Base-by-base conservation (phyloP, 2,888 invertebrate species). In the Strigamia crassipes region DNA sequence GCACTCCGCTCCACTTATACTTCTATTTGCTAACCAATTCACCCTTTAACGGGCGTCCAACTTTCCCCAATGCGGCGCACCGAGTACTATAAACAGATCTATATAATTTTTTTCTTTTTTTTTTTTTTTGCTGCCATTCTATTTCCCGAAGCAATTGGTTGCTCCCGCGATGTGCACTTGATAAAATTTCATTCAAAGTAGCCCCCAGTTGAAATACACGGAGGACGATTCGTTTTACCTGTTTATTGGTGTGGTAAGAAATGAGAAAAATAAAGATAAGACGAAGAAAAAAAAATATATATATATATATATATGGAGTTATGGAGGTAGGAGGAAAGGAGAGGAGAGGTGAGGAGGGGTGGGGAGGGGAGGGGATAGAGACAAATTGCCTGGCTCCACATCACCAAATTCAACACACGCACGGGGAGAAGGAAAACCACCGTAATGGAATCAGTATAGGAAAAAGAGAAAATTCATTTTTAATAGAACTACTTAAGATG, bases 401-500 rank as follows among this genome's bases (percentile, higher is more conserved):
- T 61, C 61, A 18, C 61, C 23, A 61, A 61, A 61, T 61, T 61
- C 61, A 61, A 61, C 61, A 61, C 61, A 61, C 61, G 61, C 61
- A 61, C 61, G 18, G 61, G 61, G 61, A 61, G 61, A 61, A 61
- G 61, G 61, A 18, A 61, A 61, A 61, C 61, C 61, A 61, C 23
- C n/a, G 61, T 61, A 61, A 61, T 61, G 61, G 61, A 61, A 61
- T 61, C 61, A 61, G 15, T 61, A 61, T 61, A 61, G 61, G 61
- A 61, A 61, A 61, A 61, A 61, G 61, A 61, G 61, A 61, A 61
- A 61, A 61, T 61, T 61, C 61, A 18, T 61, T 61, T 61, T 61
- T 61, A 61, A 61, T 61, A 61, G 61, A 61, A 61, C 61, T 61
- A 61, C 61, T 61, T 61, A 61, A 61, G 61, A 61, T 61, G 61